These are phyloP conservation scores for Caenorhabditis sulstoni DNA, from an alignment of 2,888 invertebrate genomes.

Conservation along the genomic window DNA sequence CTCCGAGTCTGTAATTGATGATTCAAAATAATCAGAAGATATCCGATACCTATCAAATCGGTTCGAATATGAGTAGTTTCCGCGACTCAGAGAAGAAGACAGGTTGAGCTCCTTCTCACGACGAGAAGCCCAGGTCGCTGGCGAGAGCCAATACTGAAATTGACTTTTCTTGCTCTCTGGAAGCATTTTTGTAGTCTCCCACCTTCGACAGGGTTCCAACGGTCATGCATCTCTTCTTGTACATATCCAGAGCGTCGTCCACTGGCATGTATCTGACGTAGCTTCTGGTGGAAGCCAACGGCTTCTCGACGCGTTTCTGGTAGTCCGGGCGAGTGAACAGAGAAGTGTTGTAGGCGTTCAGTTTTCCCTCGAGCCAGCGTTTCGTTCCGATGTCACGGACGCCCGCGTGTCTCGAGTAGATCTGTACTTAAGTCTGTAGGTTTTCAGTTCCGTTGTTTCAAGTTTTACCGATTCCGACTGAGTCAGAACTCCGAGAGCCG, in stretches of 20 bases:
- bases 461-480: conserved; percentile 78
- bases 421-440: conserved; percentile 48
- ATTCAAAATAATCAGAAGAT: too few relatives aligned
- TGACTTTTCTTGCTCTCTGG: too few relatives aligned
- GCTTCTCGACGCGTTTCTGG: conserved; percentile 71
- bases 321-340: conserved; percentile 75
- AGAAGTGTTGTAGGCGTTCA: conserved; percentile 78
- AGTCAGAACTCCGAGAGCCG: conserved; percentile 72
- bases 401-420: conserved; percentile 68
- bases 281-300: conserved; percentile 72
- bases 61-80: conserved; percentile 71
- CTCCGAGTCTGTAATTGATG: conserved; percentile 63
- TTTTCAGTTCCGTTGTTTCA: too few relatives aligned
- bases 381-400: conserved; percentile 79
- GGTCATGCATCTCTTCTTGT: conserved; percentile 80
- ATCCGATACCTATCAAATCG: conserved; percentile 63
- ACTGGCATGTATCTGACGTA: conserved; percentile 80
- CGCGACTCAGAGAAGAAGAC: conserved; percentile 67
- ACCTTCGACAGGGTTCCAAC: conserved; percentile 78
- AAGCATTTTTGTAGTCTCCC: too few relatives aligned
- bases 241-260: conserved; percentile 80
- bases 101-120: conserved; percentile 77
- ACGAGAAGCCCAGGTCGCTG: conserved; percentile 75
- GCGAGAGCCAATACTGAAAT: conserved; percentile 79
- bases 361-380: conserved; percentile 79